Base-by-base conservation (phyloP, 2,113 vertebrate genomes). In the Poecilia latipinna region DNA sequence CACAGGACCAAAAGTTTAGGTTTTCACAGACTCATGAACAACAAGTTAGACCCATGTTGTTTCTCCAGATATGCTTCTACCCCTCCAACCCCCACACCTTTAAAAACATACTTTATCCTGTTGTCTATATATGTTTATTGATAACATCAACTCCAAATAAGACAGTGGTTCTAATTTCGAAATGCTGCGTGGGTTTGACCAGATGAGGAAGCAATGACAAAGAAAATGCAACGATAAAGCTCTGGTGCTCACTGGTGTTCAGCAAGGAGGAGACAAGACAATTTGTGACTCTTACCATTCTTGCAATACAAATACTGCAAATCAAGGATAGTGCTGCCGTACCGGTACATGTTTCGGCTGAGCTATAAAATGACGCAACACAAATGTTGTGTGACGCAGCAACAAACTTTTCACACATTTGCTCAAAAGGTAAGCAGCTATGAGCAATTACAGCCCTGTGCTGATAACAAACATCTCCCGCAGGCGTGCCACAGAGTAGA, bases 401-500 rank as follows among this genome's bases (percentile, higher is more conserved):
- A 32, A 1, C 1, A 4, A 19, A 12, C 12, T 39, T 66, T 65
- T 65, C 12, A 4, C 31, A 68, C 15, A 29, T 48, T 28, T 57
- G 57, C 17, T n/a, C 51, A 22, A 22, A 37, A 44, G 65, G 0
- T 57, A 33, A 22, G 22, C 31, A 39, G 32, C 31, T 28, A 42
- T 37, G 37, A 51, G 60, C 37, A 65, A 13, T 82, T 31, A 72
- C 74, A 94, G 93, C 77, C 70, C 54, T 93, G 89, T 44, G 8
- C 68, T 48, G 78, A 79, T 61, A 83, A 74, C 61, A 68, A 60
- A 42, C 74, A 7, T 0, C 82, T 92, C 42, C 70, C 51, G 17
- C 93, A 92, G 86, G 67, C 77, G 7, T 93, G 92, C 91, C 93
- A 85, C 69, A 91, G 90, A 72, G 65, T 92, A 61, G 90, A 94